These are phyloP conservation scores for Parazoanthus darwini DNA, from an alignment of 92 coral and sea anemone species.

Conservation along the genomic window DNA sequence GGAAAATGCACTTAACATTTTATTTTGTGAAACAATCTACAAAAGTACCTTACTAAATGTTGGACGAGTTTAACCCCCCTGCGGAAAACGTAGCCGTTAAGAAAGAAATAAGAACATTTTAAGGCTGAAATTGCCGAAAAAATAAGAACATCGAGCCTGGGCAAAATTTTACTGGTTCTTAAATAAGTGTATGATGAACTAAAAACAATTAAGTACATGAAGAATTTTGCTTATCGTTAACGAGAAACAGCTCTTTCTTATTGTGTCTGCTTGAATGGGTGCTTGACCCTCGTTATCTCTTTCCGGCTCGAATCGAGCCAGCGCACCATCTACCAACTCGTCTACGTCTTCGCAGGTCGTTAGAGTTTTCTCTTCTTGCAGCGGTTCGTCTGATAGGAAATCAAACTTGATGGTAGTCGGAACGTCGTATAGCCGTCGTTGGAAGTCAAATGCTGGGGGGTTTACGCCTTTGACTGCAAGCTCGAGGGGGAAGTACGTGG, in stretches of 20 bases:
- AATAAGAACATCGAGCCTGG: too few relatives aligned
- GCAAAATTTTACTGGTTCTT: too few relatives aligned
- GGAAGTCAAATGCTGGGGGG: not conserved
- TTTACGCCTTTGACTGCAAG: not conserved
- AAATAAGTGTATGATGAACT: too few relatives aligned
- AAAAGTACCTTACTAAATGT: too few relatives aligned
- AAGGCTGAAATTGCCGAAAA: too few relatives aligned
- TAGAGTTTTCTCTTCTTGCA: not conserved
- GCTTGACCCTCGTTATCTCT: not conserved
- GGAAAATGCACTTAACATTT: too few relatives aligned
- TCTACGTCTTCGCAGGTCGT: not conserved
- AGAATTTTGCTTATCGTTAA: not conserved
- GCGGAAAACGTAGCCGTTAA: too few relatives aligned
- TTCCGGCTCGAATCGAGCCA: not conserved
- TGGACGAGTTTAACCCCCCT: too few relatives aligned
- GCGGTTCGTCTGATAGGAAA: not conserved
- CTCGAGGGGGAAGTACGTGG: not conserved
- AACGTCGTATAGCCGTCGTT: not conserved
- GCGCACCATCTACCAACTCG: not conserved
- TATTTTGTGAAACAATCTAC: too few relatives aligned
- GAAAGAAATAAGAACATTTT: too few relatives aligned
- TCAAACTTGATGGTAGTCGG: not conserved
- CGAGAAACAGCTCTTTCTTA: not conserved
- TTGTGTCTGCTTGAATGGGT: constrained; percentile 1
- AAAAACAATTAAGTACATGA: too few relatives aligned